These are phyloP conservation scores for Tachysurus fulvidraco DNA, from an alignment of 2,113 vertebrate genomes.

Conservation along the genomic window DNA sequence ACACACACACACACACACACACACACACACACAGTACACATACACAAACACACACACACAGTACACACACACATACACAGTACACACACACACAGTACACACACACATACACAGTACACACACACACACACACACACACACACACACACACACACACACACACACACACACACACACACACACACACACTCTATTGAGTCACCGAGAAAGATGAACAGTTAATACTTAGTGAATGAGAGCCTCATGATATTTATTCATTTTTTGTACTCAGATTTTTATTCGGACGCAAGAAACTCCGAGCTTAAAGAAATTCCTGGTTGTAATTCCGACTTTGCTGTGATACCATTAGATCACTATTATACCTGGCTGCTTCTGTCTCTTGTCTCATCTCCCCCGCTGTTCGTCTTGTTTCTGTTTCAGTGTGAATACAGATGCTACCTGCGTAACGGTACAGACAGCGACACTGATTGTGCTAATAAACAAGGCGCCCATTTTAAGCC, in stretches of 20 bases:
- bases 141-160: background rate
- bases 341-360: background rate
- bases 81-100: background rate
- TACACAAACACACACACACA: background rate
- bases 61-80: background rate
- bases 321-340: no score
- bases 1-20: slow-evolving; percentile 43
- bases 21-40: background rate
- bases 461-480: background rate
- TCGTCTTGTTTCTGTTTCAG: background rate
- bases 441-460: background rate
- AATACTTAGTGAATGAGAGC: background rate
- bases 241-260: no score
- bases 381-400: background rate
- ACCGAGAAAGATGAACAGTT: background rate
- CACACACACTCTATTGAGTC: background rate
- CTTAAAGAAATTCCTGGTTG: no score
- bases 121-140: background rate
- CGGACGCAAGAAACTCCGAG: no score
- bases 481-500: background rate
- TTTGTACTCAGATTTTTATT: background rate
- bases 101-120: background rate
- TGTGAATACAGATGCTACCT: background rate
- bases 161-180: background rate
- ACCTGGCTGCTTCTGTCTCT: background rate